A percentile compares a stretch with the other conserved stretches of the same genome.
These are phyloP conservation scores for Prionailurus bengalensis DNA, from an alignment of 2,113 vertebrate species.

Conservation along the genomic window DNA sequence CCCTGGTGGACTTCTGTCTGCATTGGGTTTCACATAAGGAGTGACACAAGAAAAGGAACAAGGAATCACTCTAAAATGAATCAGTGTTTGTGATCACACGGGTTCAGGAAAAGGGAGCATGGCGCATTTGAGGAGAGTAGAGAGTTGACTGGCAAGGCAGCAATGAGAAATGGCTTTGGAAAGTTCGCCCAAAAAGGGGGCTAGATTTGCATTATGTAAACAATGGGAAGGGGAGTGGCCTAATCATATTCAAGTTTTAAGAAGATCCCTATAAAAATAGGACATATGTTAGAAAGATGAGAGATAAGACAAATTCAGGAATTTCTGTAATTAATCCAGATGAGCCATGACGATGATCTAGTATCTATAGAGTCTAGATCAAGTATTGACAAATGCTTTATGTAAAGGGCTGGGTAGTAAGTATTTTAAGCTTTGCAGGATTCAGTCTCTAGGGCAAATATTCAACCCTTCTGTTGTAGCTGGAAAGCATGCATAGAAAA, in stretches of 20 bases:
- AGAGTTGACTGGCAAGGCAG: too few relatives aligned
- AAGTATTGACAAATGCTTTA: not conserved
- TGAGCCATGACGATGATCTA: not conserved
- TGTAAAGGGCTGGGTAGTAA: not conserved
- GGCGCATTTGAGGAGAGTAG: not conserved
- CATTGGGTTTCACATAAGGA: not conserved
- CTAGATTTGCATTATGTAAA: not conserved
- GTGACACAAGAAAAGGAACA: not conserved
- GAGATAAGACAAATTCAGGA: not conserved
- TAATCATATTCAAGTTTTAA: not conserved
- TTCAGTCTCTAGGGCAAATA: not conserved
- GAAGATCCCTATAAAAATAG: not conserved
- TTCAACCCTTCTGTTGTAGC: not conserved
- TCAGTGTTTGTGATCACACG: not conserved
- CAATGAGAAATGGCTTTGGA: not conserved
- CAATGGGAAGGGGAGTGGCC: not conserved
- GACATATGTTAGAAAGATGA: not conserved
- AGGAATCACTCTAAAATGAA: not conserved
- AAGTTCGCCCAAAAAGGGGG: fast-evolving
- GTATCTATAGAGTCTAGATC: not conserved
- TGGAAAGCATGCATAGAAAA: not conserved
- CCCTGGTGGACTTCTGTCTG: not conserved
- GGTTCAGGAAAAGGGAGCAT: not conserved
- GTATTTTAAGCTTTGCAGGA: not conserved
- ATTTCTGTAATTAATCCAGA: not conserved